These are phyloP conservation scores for Acipenser ruthenus DNA, from an alignment of 2,797 vertebrate genomes.

Conservation along the genomic window DNA sequence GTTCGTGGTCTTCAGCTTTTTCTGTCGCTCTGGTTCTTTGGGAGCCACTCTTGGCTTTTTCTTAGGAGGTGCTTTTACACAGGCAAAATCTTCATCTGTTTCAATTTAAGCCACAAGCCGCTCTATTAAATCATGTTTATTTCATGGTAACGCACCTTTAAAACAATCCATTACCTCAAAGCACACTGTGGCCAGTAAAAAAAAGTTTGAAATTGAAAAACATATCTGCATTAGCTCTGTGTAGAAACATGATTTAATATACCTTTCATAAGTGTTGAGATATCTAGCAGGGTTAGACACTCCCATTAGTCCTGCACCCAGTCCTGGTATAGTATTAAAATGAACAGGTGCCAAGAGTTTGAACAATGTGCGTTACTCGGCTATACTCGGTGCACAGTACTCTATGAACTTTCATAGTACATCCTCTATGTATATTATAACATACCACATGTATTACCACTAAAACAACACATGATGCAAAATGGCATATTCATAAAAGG, in stretches of 20 bases:
- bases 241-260: not conserved
- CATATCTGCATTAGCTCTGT: not conserved
- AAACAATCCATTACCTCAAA: not conserved
- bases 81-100: constrained; percentile 79
- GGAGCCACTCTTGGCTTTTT: constrained; percentile 63
- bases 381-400: too few species aligned
- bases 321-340: too few species aligned
- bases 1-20: constrained; percentile 42
- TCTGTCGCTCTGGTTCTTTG: constrained; percentile 46
- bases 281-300: too few species aligned
- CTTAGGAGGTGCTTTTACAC: constrained; percentile 50
- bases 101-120: constrained; percentile 6
- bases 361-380: too few species aligned
- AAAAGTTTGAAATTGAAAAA: not conserved
- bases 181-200: not conserved
- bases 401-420: too few species aligned
- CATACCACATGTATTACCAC: too few species aligned
- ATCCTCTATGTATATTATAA: too few species aligned
- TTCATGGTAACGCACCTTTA: not conserved
- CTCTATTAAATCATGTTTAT: not conserved
- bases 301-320: too few species aligned
- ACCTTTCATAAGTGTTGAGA: too few species aligned
- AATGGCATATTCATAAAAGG: too few species aligned
- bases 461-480: too few species aligned
- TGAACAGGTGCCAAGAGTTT: too few species aligned